Base-by-base conservation (phyloP, 2,888 invertebrate species). In the Calameuta idolon region DNA sequence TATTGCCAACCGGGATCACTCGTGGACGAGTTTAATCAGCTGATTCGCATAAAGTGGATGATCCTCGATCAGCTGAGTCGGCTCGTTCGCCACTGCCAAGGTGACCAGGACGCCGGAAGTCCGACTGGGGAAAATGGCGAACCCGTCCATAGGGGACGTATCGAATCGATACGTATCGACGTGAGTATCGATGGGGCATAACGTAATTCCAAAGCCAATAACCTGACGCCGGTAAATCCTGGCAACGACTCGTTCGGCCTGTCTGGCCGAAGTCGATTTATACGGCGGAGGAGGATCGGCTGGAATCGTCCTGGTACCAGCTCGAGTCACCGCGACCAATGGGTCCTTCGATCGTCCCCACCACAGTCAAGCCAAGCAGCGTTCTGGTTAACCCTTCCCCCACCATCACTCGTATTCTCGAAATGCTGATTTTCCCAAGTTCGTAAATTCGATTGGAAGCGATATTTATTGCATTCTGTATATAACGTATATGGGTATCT, bases 161-260 rank as follows among this genome's bases (percentile, higher is more conserved):
- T 55, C 55, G 31, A 71, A 71, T 34, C 31, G 71, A 71, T 71
- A 34, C 12, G 12, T 71, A 71, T 55, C 55, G 23, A 55, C 9
- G 2, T 2, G 2, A 23, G 55, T 55, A 55, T 55, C 55, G 55
- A 23, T 55, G 1, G 55, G 55, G 1, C 23, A 55, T 55, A 23
- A 23, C 55, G 55, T 55, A 55, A 55, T 23, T 55, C 33, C 33
- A 34, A 31, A 71, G 71, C 31, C 71, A 71, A 71, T 71, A 71
- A 71, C 33, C 34, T 33, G 12, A 31, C 71, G 71, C 12, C 71
- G 71, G 12, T 71, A 71, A 71, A 71, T 71, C 71, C 71, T 71
- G 71, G 33, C 71, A 71, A 31, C 71, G 71, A 71, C 33, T 71
- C 71, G 12, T 71, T 71, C 71, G 12, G 5, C 71, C 31, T n/a